Percentiles rank a stretch among this genome's conserved stretches.
Conservation (phyloP, 2,888 invertebrate genomes). For the Blastobasis lacticolella region DNA sequence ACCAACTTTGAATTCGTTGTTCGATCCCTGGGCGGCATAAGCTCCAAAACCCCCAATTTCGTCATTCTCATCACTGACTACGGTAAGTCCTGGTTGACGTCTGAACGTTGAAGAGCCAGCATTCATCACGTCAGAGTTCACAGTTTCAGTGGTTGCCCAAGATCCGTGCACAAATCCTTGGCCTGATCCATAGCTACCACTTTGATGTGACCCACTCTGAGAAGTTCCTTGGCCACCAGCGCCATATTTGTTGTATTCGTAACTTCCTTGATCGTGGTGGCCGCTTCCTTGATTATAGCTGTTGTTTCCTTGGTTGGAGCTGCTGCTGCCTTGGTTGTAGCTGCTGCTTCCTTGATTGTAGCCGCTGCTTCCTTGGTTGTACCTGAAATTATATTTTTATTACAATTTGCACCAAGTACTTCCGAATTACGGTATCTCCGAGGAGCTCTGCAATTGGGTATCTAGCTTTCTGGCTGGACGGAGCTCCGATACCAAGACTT, state of each 20-base stretch:
- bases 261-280: constrained; percentile 2
- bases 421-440: too few relatives aligned
- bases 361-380: background rate
- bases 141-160: constrained; percentile 65
- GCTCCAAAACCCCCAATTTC: constrained; percentile 55
- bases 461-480: too few relatives aligned
- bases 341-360: background rate
- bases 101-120: constrained; percentile 51
- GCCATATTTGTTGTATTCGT: constrained; percentile 12
- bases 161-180: constrained; percentile 54
- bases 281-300: constrained; percentile 11
- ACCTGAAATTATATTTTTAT: background rate
- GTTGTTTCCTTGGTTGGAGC: constrained; percentile 22
- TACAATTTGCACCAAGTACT: background rate
- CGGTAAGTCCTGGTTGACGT: constrained; percentile 43
- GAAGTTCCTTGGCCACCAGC: constrained; percentile 13
- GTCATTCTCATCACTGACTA: constrained; percentile 56
- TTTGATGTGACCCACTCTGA: background rate
- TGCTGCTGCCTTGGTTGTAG: background rate
- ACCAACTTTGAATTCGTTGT: constrained; percentile 58
- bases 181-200: constrained; percentile 11
- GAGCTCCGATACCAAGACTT: too few relatives aligned
- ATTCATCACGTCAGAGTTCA: constrained; percentile 58
- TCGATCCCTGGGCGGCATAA: constrained; percentile 49
- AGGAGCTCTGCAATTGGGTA: too few relatives aligned